Evolutionary conservation across 2,113 vertebrate genomes (phyloP).

Genomic region (Thinocorus orbignyianus): DNA sequence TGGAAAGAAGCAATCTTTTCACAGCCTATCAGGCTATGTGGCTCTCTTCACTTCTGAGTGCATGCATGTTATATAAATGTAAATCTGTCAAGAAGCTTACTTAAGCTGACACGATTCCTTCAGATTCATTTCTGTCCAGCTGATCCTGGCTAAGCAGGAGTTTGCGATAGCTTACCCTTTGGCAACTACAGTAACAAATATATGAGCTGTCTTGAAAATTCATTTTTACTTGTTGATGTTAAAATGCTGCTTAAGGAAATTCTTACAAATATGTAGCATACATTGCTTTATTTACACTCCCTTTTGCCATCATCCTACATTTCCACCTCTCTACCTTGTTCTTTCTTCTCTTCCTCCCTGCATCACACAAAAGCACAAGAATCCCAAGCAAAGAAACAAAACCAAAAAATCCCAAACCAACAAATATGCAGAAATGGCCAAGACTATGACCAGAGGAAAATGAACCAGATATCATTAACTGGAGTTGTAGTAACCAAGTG

Average conservation of each 20-base stretch:
- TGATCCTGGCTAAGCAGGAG: background rate
- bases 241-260: slow-evolving; percentile 28
- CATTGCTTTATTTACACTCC: slow-evolving; percentile 33
- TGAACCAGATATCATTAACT: slow-evolving; percentile 12
- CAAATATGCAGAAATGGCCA: background rate
- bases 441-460: slow-evolving; percentile 13
- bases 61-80: background rate
- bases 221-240: slow-evolving; percentile 4
- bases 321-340: background rate
- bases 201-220: background rate
- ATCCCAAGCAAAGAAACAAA: background rate
- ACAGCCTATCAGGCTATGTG: background rate
- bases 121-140: background rate
- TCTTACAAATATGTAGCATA: background rate
- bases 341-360: background rate
- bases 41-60: background rate
- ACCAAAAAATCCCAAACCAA: background rate
- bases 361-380: background rate
- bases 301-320: background rate
- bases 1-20: background rate
- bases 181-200: background rate
- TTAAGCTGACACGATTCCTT: background rate
- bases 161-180: background rate
- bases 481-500: background rate
- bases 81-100: background rate